Conservation (phyloP, 2,113 vertebrate genomes). For the Mus pahari region DNA sequence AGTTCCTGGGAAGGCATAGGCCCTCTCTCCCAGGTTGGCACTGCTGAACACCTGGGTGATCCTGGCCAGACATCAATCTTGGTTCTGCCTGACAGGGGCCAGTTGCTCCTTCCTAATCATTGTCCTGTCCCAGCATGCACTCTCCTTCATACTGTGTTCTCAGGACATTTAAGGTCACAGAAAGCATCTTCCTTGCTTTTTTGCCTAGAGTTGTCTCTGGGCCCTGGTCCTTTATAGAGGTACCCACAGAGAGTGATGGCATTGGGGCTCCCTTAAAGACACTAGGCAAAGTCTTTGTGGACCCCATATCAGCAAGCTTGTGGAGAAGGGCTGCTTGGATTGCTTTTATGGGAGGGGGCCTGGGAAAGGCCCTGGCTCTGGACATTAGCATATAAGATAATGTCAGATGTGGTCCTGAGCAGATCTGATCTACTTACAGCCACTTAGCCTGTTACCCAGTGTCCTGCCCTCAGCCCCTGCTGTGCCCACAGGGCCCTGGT, state of each 20-base stretch:
- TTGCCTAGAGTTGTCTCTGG: not conserved
- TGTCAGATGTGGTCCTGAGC: not conserved
- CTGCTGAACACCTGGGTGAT: not conserved
- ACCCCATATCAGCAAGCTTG: not conserved
- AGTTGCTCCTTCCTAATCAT: too few species aligned
- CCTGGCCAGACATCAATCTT: not conserved
- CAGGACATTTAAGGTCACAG: too few species aligned
- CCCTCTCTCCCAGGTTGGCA: not conserved
- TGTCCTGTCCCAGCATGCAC: too few species aligned
- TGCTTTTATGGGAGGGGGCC: not conserved
- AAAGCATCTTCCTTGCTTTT: not conserved
- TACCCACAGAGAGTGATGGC: not conserved
- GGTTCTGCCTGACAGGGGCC: not conserved
- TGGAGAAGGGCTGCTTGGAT: not conserved
- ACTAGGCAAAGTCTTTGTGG: not conserved
- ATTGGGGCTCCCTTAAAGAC: not conserved
- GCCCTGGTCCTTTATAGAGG: not conserved
- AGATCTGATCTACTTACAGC: not conserved
- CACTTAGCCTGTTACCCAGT: rapidly evolving
- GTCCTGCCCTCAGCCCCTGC: not conserved
- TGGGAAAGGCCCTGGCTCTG: not conserved
- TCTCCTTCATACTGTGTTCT: not conserved
- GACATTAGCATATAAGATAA: not conserved
- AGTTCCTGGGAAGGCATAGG: too few species aligned
- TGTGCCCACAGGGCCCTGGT: not conserved